These are phyloP conservation scores for Dryococelus australis DNA, from an alignment of 2,888 invertebrate species.

Conservation along the genomic window DNA sequence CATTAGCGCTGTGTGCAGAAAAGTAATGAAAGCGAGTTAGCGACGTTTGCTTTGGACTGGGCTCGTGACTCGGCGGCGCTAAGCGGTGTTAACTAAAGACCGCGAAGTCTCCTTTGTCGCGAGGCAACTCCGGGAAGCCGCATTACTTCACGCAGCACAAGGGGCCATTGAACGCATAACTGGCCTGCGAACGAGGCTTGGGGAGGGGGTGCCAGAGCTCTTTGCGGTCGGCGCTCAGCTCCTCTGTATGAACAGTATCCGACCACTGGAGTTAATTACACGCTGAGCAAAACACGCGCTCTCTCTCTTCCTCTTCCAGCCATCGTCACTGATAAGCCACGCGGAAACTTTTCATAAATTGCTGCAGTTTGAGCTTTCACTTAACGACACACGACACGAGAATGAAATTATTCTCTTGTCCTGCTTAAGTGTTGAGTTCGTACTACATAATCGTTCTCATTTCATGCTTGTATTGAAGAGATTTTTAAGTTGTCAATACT, in stretches of 20 bases:
- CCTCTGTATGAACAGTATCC: conserved; percentile 16
- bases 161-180: neutral
- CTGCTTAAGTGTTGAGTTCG: too few species aligned
- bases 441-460: too few species aligned
- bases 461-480: too few species aligned
- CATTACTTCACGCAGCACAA: neutral
- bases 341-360: neutral
- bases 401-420: too few species aligned
- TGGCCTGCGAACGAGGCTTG: neutral
- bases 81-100: neutral
- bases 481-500: too few species aligned
- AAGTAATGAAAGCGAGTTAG: too few species aligned
- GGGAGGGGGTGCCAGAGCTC: neutral
- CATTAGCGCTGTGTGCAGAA: too few species aligned
- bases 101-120: neutral
- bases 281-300: neutral
- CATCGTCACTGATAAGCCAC: too few species aligned
- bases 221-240: neutral
- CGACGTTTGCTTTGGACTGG: neutral
- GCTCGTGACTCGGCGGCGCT: neutral
- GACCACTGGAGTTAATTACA: conserved; percentile 9
- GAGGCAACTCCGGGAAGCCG: neutral
- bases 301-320: neutral
- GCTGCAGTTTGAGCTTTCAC: neutral
- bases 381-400: neutral